Conservation (phyloP, 2,113 vertebrate species). For the Romanogobio albipinnatus region DNA sequence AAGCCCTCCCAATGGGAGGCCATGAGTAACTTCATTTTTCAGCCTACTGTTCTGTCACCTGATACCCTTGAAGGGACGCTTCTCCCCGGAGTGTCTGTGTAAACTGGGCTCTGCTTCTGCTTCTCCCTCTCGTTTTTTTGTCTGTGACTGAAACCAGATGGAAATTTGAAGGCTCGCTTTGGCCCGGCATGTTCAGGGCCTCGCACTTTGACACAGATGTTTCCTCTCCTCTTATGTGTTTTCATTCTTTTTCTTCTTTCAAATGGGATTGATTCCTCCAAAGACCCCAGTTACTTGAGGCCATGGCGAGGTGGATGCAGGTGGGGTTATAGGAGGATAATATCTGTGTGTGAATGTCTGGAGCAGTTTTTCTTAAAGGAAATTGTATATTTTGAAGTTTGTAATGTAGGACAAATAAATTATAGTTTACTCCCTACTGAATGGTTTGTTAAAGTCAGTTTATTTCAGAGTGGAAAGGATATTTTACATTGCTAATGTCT, state of each 20-base stretch:
- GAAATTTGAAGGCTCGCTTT: conserved; percentile 22
- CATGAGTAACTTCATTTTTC: conserved; percentile 20
- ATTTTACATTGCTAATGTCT: neutral
- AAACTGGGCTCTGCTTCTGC: conserved; percentile 19
- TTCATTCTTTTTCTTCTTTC: conserved; percentile 57
- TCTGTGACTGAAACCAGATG: conserved; percentile 58
- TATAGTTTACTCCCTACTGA: neutral
- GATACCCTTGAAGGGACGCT: conserved; percentile 66
- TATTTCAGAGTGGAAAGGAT: neutral
- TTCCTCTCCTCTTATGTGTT: conserved; percentile 60
- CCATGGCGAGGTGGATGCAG: neutral
- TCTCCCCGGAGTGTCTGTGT: conserved; percentile 47
- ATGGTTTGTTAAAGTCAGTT: neutral
- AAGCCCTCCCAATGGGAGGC: conserved; percentile 35
- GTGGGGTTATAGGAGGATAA: neutral
- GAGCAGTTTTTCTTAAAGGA: conserved; percentile 6
- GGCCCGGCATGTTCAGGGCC: conserved; percentile 53
- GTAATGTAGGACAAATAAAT: neutral
- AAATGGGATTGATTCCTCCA: conserved; percentile 56
- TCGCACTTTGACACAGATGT: conserved; percentile 62
- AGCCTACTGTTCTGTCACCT: conserved; percentile 59
- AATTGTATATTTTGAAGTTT: neutral
- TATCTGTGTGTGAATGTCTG: neutral
- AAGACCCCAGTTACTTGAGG: neutral
- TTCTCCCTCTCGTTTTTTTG: neutral